Conservation (phyloP, 2,888 invertebrate species). For the Papilio elwesi region DNA sequence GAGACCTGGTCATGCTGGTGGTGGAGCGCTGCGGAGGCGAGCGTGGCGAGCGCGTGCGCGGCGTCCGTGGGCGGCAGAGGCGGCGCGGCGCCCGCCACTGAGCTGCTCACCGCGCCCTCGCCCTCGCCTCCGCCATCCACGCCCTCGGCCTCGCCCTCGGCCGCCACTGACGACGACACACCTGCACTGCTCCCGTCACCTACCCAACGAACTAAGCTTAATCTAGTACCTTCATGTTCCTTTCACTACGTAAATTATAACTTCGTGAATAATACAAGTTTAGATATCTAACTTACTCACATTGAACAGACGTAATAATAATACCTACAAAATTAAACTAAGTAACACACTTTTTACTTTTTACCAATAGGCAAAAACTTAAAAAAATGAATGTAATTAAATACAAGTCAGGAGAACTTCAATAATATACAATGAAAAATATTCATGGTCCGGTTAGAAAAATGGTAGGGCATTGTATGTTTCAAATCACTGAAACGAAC, state of each 20-base stretch:
- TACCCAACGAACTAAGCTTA: conserved; percentile 35
- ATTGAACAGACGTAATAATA: no score
- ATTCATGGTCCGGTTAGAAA: neutral
- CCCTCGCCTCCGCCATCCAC: conserved; percentile 44
- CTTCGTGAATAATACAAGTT: no score
- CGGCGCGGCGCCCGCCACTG: conserved; percentile 59
- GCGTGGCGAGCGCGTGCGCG: conserved; percentile 88
- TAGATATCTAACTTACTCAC: no score
- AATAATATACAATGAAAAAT: neutral
- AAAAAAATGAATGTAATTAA: neutral
- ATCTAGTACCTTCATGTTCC: neutral
- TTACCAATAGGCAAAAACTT: no score
- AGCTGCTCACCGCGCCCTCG: conserved; percentile 54
- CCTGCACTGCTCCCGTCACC: conserved; percentile 65
- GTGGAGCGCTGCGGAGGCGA: conserved; percentile 88
- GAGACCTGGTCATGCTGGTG: conserved; percentile 72
- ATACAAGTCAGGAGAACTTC: neutral
- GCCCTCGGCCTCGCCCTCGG: conserved; percentile 42
- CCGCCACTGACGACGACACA: conserved; percentile 67
- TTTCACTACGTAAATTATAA: neutral
- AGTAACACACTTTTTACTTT: no score
- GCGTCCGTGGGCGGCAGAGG: conserved; percentile 80
- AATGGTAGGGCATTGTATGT: no score
- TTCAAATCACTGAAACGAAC: no score
- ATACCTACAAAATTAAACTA: neutral